These are phyloP conservation scores for Tetragonisca angustula DNA, from an alignment of 2,888 invertebrate genomes.

Conservation along the genomic window DNA sequence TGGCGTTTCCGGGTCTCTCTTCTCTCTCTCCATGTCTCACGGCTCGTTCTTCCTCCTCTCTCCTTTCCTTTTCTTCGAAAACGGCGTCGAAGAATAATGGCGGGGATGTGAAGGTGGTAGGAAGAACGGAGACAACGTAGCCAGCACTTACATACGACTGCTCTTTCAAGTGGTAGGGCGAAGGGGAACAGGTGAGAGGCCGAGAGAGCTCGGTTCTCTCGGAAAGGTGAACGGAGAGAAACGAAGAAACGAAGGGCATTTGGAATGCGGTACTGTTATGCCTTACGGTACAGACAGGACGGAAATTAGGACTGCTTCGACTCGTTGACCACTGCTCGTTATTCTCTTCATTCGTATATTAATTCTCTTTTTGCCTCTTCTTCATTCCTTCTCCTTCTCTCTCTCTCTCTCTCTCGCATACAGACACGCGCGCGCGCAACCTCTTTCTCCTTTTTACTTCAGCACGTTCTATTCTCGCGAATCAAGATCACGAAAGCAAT, in stretches of 20 bases:
- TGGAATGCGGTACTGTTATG: slow-evolving; percentile 83
- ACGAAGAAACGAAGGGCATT: slow-evolving; percentile 81
- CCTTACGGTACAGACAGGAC: slow-evolving; percentile 83
- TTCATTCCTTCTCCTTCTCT: background rate
- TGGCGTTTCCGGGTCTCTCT: slow-evolving; percentile 74
- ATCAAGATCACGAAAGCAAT: background rate
- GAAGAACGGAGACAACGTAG: slow-evolving; percentile 46
- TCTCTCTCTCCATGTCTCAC: slow-evolving; percentile 24
- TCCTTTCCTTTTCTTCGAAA: slow-evolving; percentile 65
- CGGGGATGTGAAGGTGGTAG: slow-evolving; percentile 54
- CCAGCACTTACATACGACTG: slow-evolving; percentile 38
- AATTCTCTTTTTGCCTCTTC: background rate
- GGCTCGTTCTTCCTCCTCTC: slow-evolving; percentile 20
- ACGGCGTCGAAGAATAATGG: slow-evolving; percentile 45
- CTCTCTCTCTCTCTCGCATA: background rate
- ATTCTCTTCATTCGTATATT: slow-evolving; percentile 42
- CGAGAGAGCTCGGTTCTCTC: slow-evolving; percentile 68
- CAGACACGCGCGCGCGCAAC: too few species aligned
- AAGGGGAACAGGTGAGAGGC: slow-evolving; percentile 78
- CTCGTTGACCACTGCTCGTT: slow-evolving; percentile 55
- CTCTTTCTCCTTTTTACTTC: background rate
- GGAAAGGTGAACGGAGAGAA: slow-evolving; percentile 79
- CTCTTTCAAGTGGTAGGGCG: slow-evolving; percentile 68
- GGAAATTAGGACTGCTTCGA: slow-evolving; percentile 82
- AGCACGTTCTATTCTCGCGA: background rate